Evolutionary conservation across 2,113 vertebrate species (phyloP).

Genomic region (Apteryx mantelli): DNA sequence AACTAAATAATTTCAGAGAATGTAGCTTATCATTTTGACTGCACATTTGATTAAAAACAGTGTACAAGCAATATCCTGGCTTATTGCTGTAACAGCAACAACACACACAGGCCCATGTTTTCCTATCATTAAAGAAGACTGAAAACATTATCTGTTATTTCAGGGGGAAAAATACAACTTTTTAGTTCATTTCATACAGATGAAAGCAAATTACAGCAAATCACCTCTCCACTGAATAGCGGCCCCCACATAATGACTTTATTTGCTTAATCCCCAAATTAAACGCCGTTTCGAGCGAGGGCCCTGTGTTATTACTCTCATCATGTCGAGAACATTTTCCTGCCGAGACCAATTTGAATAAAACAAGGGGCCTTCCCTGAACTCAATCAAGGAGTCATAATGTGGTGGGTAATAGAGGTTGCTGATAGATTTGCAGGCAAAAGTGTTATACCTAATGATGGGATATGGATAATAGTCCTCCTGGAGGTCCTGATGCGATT

Average conservation of each 20-base stretch:
- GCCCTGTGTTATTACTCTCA: constrained; percentile 93
- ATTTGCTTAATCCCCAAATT: constrained; percentile 99
- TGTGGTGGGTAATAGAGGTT: constrained; percentile 92
- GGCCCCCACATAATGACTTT: constrained; percentile 93
- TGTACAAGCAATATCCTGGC: constrained; percentile 82
- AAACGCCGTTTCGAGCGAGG: constrained; percentile 92
- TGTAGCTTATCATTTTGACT: constrained; percentile 98
- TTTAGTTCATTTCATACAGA: constrained; percentile 92
- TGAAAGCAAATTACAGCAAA: constrained; percentile 90
- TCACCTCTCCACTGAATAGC: constrained; percentile 91
- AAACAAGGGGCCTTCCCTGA: constrained; percentile 94
- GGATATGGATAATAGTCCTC: constrained; percentile 99
- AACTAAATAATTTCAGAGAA: constrained; percentile 99
- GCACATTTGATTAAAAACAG: constrained; percentile 96
- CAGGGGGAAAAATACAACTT: constrained; percentile 79
- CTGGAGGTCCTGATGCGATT: constrained; percentile 97
- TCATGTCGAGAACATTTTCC: constrained; percentile 96
- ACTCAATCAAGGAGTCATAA: constrained; percentile 92
- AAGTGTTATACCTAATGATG: constrained; percentile 97
- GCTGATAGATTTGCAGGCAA: constrained; percentile 93
- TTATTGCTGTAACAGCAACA: constrained; percentile 76
- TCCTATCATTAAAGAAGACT: constrained; percentile 75
- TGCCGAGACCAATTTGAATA: constrained; percentile 98
- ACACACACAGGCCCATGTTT: constrained; percentile 59
- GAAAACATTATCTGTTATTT: constrained; percentile 82